A percentile compares a stretch with the other conserved stretches of the same genome.
Evolutionary conservation across 2,113 vertebrate species (phyloP).

Genomic region (Sebastes schlegelii): DNA sequence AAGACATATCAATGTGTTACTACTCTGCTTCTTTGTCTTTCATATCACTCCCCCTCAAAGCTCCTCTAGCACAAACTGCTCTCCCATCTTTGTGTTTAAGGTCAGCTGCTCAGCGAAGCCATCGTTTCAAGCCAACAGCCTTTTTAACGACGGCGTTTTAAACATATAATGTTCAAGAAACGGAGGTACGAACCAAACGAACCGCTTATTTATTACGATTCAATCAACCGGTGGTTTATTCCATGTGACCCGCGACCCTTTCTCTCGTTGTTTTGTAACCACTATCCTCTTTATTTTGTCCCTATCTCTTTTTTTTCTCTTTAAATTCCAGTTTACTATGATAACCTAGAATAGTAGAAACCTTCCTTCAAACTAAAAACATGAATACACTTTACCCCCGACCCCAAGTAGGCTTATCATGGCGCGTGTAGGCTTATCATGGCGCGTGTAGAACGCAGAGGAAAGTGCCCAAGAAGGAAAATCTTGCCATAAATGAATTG

Average conservation of each 20-base stretch:
- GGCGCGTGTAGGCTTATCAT: not conserved
- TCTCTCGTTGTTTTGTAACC: conserved; percentile 31
- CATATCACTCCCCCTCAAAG: conserved; percentile 55
- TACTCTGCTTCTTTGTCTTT: conserved; percentile 70
- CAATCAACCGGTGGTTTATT: conserved; percentile 32
- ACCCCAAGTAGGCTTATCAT: conserved; percentile 22
- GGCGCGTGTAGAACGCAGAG: conserved; percentile 26
- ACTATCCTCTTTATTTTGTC: conserved; percentile 3
- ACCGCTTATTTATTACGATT: conserved; percentile 60
- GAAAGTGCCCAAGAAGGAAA: conserved; percentile 70
- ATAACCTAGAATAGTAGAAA: conserved; percentile 13
- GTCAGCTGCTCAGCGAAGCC: conserved; percentile 37
- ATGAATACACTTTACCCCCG: not conserved
- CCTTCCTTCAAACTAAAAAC: conserved; percentile 39
- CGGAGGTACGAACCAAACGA: conserved; percentile 53
- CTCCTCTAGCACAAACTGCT: conserved; percentile 48
- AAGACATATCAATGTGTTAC: conserved; percentile 62
- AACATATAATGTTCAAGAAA: conserved; percentile 11
- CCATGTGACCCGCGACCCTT: conserved; percentile 24
- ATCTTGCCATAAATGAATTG: conserved; percentile 61
- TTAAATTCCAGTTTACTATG: not conserved
- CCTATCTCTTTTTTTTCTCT: not conserved
- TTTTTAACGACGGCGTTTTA: conserved; percentile 42
- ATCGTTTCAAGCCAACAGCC: conserved; percentile 37
- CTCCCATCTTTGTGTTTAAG: conserved; percentile 29